Evolutionary conservation across 2,888 invertebrate species (phyloP).

Genomic region (Rosalia funebris): DNA sequence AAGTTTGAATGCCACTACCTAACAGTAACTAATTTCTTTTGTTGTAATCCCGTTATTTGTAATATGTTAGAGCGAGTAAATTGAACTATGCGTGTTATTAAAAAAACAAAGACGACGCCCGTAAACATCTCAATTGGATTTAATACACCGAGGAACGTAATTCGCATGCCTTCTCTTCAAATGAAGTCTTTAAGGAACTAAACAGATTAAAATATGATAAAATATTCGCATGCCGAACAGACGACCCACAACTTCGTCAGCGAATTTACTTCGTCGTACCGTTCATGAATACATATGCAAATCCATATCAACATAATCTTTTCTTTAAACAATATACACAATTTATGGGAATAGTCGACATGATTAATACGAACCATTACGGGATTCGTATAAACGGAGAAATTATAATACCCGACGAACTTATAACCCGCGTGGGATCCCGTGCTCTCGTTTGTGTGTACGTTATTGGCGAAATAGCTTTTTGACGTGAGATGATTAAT

Average conservation of each 20-base stretch:
- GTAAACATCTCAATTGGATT: no score
- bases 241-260: not conserved
- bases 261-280: not conserved
- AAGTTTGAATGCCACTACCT: no score
- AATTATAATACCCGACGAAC: slow-evolving; percentile 5
- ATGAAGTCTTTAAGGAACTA: no score
- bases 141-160: no score
- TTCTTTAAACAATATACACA: not conserved
- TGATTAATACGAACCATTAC: slow-evolving; percentile 20
- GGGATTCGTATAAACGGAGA: slow-evolving; percentile 11
- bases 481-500: slow-evolving; percentile 25
- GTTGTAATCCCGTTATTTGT: no score
- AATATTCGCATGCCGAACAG: not conserved
- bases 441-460: not conserved
- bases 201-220: not conserved
- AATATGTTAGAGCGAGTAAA: no score
- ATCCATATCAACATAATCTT: not conserved
- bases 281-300: not conserved
- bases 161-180: no score
- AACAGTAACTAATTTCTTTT: no score
- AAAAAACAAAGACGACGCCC: no score
- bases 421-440: slow-evolving; percentile 3
- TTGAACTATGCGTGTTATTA: no score
- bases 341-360: not conserved
- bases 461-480: slow-evolving; percentile 27